Base-by-base conservation (phyloP, 1,140 invertebrate genomes). In the Apis dorsata region DNA sequence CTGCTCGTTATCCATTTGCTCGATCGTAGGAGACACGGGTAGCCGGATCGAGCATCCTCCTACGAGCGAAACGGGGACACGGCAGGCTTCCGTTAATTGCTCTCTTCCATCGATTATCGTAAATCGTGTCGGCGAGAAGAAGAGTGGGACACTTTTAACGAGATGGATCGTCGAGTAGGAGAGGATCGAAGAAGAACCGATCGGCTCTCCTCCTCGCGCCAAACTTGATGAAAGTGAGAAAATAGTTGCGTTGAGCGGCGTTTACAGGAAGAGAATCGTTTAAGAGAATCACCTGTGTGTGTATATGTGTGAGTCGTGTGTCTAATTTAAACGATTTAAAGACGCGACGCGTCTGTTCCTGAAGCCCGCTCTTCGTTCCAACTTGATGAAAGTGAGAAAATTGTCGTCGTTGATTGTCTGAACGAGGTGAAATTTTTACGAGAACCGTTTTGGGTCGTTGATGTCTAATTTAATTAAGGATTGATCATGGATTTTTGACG, bases 1-100 rank as follows among this genome's bases (percentile, higher is more conserved):
- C 74, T 63, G 53, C 59, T 87, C 77, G 63, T 87, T 87, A 87
- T 87, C 86, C 78, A 34, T 60, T 44, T 12, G 55, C 34, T 51
- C 66, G 77, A 86, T 84, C 75, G 76, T 57, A 17, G 60, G 62
- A 60, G 81, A 44, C 73, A 57, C 78, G 80, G 77, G 75, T 77
- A 84, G 76, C 77, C 77, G 53, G 66, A 5, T 9, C 65, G 34
- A 19, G 59, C 9, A 4, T 60, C 34, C 80, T 79, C 73, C 60
- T 79, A 75, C 71, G 59, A 77, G 55, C 75, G 34, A 72, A 87
- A 84, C 28, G 81, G 49, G 81, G 78, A 81, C 82, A 57, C 59
- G 34, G 53, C 34, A 28, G 60, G 60, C 74, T 28, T 53, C 57
- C 60, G 59, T 87, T 87, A 87, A 87, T 86, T 86, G 28, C 71